These are phyloP conservation scores for Lethrus apterus DNA, from an alignment of 1,140 invertebrate genomes.

Conservation along the genomic window DNA sequence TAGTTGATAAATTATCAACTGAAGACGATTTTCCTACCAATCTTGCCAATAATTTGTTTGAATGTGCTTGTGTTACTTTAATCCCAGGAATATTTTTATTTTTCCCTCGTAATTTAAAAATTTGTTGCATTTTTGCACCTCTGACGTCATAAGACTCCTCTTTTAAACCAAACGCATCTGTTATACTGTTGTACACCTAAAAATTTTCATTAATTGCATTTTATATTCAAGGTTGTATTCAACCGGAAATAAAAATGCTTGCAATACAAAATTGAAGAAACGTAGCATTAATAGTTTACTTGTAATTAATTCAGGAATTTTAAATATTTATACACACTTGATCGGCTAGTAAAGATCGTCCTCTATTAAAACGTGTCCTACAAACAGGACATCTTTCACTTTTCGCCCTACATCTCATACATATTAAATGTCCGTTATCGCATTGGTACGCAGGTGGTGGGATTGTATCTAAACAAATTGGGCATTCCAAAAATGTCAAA, in stretches of 20 bases:
- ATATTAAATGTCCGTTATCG: slow-evolving; percentile 58
- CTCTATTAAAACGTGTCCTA: slow-evolving; percentile 45
- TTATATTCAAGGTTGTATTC: slow-evolving; percentile 2
- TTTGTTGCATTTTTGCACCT: slow-evolving; percentile 30
- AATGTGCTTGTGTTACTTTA: slow-evolving; percentile 32
- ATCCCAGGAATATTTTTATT: slow-evolving; percentile 30
- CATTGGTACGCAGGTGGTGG: slow-evolving; percentile 56
- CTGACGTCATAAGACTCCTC: slow-evolving; percentile 30
- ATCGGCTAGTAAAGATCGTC: slow-evolving; percentile 50
- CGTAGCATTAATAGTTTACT: slow-evolving; percentile 13
- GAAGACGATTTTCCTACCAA: slow-evolving; percentile 40
- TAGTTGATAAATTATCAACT: slow-evolving; percentile 38
- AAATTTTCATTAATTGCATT: no score
- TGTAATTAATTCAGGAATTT: slow-evolving; percentile 24
- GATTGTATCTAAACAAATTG: slow-evolving; percentile 53
- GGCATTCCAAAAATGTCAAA: slow-evolving; percentile 54
- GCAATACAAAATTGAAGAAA: slow-evolving; percentile 25
- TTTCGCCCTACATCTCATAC: slow-evolving; percentile 51
- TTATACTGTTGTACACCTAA: slow-evolving; percentile 44
- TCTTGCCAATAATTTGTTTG: slow-evolving; percentile 42
- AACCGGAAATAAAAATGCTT: slow-evolving; percentile 8
- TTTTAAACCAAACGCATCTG: slow-evolving; percentile 43
- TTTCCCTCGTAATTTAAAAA: slow-evolving; percentile 28
- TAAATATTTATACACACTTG: slow-evolving; percentile 35
- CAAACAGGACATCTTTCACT: slow-evolving; percentile 55